Evolutionary conservation across 2,797 vertebrate species (phyloP).

Genomic region (Mus caroli): DNA sequence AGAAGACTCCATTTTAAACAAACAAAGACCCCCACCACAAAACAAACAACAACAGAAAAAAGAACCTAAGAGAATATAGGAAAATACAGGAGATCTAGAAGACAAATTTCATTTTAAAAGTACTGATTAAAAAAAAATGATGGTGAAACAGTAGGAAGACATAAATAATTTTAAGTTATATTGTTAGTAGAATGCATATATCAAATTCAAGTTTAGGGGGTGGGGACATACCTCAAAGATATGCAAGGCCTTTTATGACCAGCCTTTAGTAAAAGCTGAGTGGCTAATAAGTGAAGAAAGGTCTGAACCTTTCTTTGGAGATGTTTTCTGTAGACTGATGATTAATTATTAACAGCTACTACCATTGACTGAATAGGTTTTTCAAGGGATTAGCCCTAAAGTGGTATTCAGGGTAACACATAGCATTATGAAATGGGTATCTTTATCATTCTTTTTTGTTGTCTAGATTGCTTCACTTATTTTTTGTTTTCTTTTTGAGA

Average conservation of each 20-base stretch:
- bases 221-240: neutral
- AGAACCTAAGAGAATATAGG: neutral
- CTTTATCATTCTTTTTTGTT: neutral
- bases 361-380: neutral
- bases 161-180: neutral
- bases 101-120: neutral
- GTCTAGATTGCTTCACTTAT: neutral
- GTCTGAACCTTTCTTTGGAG: neutral
- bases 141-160: neutral
- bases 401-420: neutral
- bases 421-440: neutral
- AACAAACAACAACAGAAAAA: neutral
- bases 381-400: neutral
- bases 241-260: too few relatives aligned
- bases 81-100: neutral
- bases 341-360: neutral
- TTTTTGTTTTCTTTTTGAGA: neutral
- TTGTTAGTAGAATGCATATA: neutral
- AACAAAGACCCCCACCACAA: neutral
- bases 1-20: neutral
- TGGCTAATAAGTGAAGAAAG: neutral
- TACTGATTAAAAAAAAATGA: neutral
- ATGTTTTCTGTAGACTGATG: neutral
- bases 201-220: neutral
- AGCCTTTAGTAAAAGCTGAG: neutral